A percentile compares a stretch with the other conserved stretches of the same genome.
phyloP scores from a whole-genome alignment of 2,113 vertebrate genomes.

The Trogon melanurus region DNA sequence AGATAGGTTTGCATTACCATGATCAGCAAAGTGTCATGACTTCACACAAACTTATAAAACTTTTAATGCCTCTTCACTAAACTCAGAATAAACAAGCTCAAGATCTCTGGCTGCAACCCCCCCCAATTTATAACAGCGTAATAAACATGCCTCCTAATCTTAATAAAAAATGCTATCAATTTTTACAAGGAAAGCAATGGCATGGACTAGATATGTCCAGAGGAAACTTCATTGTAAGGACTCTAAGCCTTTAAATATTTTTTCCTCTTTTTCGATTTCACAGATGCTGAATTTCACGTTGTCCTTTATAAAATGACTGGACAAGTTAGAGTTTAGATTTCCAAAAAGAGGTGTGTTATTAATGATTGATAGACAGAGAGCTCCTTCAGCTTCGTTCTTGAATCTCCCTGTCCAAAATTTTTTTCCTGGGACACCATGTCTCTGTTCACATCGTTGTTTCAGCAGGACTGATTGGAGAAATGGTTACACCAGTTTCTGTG shows the following conservation, averaged over 20 bases:
- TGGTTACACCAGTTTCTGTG: not conserved
- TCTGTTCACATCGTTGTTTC: not conserved
- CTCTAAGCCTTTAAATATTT: not conserved
- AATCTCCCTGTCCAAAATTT: not conserved
- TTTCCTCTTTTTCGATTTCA: not conserved
- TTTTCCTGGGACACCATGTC: not conserved
- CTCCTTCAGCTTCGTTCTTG: not conserved
- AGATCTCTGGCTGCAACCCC: not conserved
- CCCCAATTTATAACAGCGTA: not conserved
- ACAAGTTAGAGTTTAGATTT: not conserved
- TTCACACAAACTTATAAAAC: not conserved
- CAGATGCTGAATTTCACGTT: not conserved
- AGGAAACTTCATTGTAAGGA: not conserved
- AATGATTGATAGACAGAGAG: not conserved
- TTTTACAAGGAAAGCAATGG: not conserved
- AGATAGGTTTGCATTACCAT: not conserved
- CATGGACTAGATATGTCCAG: not conserved
- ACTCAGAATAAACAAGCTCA: not conserved
- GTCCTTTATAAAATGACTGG: not conserved
- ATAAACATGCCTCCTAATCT: not conserved
- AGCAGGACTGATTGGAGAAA: not conserved
- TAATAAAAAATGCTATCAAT: not conserved
- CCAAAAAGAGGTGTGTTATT: not conserved
- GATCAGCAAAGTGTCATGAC: not conserved
- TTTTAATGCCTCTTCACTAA: not conserved